Percentiles rank a stretch among this genome's conserved stretches.
Evolutionary conservation across 2,888 invertebrate species (phyloP).

Genomic region (Drosophila aldrichi): DNA sequence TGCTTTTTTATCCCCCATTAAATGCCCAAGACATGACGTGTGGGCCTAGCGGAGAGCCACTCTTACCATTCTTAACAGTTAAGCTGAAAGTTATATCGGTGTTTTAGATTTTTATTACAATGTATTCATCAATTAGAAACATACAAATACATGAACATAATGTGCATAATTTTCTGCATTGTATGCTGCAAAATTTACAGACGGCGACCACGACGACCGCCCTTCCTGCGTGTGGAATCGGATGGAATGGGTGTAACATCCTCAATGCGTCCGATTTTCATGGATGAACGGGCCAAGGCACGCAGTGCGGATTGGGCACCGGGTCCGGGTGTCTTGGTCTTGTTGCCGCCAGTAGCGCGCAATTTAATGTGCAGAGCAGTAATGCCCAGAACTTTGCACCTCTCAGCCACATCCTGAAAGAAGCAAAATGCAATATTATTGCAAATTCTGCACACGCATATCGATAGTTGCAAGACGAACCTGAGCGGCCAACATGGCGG

Average conservation of each 20-base stretch:
- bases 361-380: conserved; percentile 99
- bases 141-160: conserved; percentile 36
- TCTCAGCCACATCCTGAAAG: conserved; percentile 98
- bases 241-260: conserved; percentile 99
- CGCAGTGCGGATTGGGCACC: conserved; percentile 99
- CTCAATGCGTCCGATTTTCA: conserved; percentile 99
- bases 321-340: conserved; percentile 99
- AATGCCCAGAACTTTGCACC: conserved; percentile 98
- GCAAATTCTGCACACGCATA: background rate
- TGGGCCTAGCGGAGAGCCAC: background rate
- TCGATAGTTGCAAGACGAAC: conserved; percentile 85
- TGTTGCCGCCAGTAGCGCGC: conserved; percentile 99
- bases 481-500: conserved; percentile 99
- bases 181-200: conserved; percentile 88
- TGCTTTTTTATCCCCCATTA: too few species aligned
- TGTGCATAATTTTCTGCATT: conserved; percentile 14
- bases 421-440: background rate
- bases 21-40: too few species aligned
- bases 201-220: conserved; percentile 99
- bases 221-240: conserved; percentile 99
- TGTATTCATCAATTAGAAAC: conserved; percentile 33
- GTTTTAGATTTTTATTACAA: conserved; percentile 33
- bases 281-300: conserved; percentile 98
- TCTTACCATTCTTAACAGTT: background rate
- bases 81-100: conserved; percentile 11